Percentiles rank a stretch among this genome's conserved stretches.
These are phyloP conservation scores for Linyphia triangularis DNA, from an alignment of 2,888 invertebrate genomes.

Conservation along the genomic window DNA sequence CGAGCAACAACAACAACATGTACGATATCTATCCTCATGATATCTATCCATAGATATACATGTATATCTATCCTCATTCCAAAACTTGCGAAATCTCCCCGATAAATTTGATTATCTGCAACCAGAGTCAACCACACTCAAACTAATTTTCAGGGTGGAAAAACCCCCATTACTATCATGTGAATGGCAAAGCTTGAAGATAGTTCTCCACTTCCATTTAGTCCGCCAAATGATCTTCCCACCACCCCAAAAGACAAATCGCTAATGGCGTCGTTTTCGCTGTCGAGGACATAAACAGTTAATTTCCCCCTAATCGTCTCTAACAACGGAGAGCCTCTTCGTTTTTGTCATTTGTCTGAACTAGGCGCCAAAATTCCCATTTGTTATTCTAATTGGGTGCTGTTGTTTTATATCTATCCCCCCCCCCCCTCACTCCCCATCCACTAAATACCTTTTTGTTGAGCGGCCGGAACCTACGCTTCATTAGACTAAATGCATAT, in stretches of 20 bases:
- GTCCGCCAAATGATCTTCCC: neutral
- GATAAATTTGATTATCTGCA: no score
- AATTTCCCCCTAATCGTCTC: slow-evolving; percentile 8
- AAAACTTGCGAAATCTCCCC: no score
- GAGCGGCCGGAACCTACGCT: neutral
- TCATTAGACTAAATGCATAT: slow-evolving; percentile 43
- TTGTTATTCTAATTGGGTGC: slow-evolving; percentile 45
- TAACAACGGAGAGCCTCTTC: neutral
- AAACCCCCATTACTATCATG: neutral
- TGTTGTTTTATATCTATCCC: slow-evolving; percentile 21
- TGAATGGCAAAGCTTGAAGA: neutral
- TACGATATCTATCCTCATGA: no score
- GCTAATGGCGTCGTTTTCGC: slow-evolving; percentile 2
- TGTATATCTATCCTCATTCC: no score
- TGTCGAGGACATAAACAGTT: neutral
- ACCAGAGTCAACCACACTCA: neutral
- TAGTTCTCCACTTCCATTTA: slow-evolving; percentile 9
- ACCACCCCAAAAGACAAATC: neutral
- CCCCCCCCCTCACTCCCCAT: neutral
- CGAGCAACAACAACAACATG: no score
- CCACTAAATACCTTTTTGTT: neutral
- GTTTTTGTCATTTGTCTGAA: slow-evolving; percentile 22
- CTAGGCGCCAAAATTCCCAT: slow-evolving; percentile 33
- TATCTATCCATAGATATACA: no score
- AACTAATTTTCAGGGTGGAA: neutral